phyloP scores from a whole-genome alignment of 2,797 vertebrate species.

The Arrhamphus sclerolepis region DNA sequence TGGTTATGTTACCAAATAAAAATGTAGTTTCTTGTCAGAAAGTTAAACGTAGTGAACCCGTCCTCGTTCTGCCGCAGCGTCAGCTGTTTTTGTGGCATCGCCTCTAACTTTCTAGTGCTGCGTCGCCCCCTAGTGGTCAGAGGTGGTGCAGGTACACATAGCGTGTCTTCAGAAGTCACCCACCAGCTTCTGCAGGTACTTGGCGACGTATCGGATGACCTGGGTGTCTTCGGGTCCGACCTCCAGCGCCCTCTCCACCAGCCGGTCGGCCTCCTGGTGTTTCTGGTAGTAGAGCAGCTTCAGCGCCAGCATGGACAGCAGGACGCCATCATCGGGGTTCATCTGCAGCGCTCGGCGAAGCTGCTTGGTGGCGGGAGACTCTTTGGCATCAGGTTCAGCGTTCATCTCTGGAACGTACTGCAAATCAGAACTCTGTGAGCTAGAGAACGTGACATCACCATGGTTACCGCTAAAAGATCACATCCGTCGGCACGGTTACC shows the following conservation, averaged over 20 bases:
- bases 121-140: too few species aligned
- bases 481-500: too few species aligned
- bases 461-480: too few species aligned
- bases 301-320: constrained; percentile 18
- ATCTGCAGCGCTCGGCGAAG: neutral
- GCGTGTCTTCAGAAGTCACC: neutral
- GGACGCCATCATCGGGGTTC: neutral
- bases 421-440: constrained; percentile 1
- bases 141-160: too few species aligned
- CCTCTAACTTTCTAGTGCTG: too few species aligned
- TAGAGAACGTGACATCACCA: too few species aligned
- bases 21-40: too few species aligned
- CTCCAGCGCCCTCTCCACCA: constrained; percentile 18
- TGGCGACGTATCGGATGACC: constrained; percentile 14
- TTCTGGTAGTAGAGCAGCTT: neutral
- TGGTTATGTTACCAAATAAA: too few species aligned
- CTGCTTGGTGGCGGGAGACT: constrained; percentile 7
- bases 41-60: too few species aligned
- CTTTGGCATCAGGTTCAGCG: neutral
- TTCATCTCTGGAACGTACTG: neutral
- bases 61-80: too few species aligned
- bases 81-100: too few species aligned
- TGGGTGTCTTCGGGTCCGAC: constrained; percentile 4
- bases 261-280: constrained; percentile 8
- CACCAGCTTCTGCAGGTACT: constrained; percentile 13